Percentiles rank a stretch among this genome's conserved stretches.
These are phyloP conservation scores for Lamprotornis superbus DNA, from an alignment of 2,113 vertebrate species.

Conservation along the genomic window DNA sequence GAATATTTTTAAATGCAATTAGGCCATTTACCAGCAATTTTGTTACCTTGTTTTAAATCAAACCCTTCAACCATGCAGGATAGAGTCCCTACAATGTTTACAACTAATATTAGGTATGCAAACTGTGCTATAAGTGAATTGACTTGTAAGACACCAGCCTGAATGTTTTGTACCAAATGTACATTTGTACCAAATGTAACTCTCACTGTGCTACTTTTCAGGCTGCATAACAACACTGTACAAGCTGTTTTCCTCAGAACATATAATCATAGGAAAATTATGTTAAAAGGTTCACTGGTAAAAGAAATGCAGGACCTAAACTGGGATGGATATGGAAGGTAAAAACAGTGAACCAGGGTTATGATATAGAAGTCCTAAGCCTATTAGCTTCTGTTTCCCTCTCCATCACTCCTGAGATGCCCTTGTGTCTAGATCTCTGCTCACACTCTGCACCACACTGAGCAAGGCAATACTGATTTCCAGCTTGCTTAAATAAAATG, in stretches of 20 bases:
- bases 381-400: neutral
- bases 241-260: neutral
- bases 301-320: neutral
- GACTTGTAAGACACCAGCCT: neutral
- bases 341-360: accelerated
- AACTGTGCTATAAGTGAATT: neutral
- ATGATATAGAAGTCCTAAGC: neutral
- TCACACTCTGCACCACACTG: accelerated
- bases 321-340: neutral
- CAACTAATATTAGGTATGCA: neutral
- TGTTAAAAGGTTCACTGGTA: neutral
- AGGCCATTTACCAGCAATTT: neutral
- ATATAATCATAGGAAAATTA: neutral
- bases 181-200: neutral
- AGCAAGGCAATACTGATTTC: neutral
- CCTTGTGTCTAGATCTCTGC: neutral
- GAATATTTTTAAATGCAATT: neutral
- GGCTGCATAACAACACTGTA: neutral
- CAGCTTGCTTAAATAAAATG: neutral
- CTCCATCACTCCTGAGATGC: neutral
- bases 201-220: neutral
- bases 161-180: neutral
- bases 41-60: neutral
- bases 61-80: neutral
- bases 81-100: neutral